Evolutionary conservation across 1,140 invertebrate species (phyloP), one percentile per base, ranked within the genome.

Genomic region (Drosophila miranda): DNA sequence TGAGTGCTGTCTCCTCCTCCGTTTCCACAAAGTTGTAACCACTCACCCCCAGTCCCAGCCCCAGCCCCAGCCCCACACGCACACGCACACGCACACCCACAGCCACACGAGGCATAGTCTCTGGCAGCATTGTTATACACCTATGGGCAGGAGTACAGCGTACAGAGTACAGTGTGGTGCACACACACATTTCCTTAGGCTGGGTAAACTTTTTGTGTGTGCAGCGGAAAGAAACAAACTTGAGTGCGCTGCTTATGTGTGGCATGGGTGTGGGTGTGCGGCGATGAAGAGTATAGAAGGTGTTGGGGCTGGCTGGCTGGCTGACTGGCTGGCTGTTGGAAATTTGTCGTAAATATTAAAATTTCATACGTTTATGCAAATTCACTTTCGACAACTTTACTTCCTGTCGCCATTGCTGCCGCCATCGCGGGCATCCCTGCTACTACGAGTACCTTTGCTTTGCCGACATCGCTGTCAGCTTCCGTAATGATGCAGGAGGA

Each of bases 331-430:
- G 59, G 62, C 16, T 54, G 79, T 63, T 84, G 59, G 60, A 80
- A 84, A 80, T 84, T 84, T 84, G 80, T 84, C 80, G 80, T 84
- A 84, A 86, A 84, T 84, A 84, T 84, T 84, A 86, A 86, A 81
- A 84, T 38, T 81, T 84, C 77, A 86, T 84, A 84, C 81, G 81
- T 81, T 84, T 86, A 86, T 81, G 81, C 77, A 84, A 86, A 84
- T 84, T 86, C 75, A 86, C 68, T 84, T 84, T 80, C 64, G 73
- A 81, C 77, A 77, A 78, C 77, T 86, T 84, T 59, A 84, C 76
- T 74, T 84, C 72, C 81, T 86, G 76, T 69, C 76, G 67, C 55
- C 60, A 46, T n/a, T 73, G 30, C 52, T 44, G 9, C 58, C 30
- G 9, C n/a, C 38, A 8, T 23, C 46, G 38, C 26, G 41, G 8